Percentiles rank a stretch among this genome's conserved stretches.
Evolutionary conservation across 1,140 invertebrate genomes (phyloP).

Genomic region (Physella acuta): DNA sequence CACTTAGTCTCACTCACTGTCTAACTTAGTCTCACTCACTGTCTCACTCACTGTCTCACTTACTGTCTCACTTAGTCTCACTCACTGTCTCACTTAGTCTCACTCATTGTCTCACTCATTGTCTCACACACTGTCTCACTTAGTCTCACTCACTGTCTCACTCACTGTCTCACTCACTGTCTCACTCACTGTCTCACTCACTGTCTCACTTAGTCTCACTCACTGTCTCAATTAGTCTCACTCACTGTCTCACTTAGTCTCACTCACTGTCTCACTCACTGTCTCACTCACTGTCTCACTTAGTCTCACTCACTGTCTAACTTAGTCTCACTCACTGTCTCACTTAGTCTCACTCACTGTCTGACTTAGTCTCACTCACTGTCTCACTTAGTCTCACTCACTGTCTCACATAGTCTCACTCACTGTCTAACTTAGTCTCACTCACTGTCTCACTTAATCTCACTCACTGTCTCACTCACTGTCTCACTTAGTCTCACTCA

Average conservation of each 20-base stretch:
- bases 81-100: conserved; percentile 8
- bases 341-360: conserved; percentile 13
- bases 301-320: conserved; percentile 5
- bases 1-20: neutral
- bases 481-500: neutral
- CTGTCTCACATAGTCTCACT: neutral
- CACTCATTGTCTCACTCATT: conserved; percentile 14
- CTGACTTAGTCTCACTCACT: conserved; percentile 7
- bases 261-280: conserved; percentile 14
- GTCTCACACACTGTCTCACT: conserved; percentile 1
- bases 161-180: conserved; percentile 16
- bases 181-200: conserved; percentile 5
- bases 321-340: conserved; percentile 14
- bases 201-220: conserved; percentile 13
- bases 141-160: conserved; percentile 1
- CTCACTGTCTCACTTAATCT: neutral
- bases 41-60: neutral
- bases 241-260: conserved; percentile 7
- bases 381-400: neutral
- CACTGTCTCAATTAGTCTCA: conserved; percentile 6
- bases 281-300: conserved; percentile 17
- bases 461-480: neutral
- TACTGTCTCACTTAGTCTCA: neutral
- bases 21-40: neutral
- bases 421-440: neutral